phyloP scores from a whole-genome alignment of 2,797 vertebrate species.

The Premnoplex brunnescens region DNA sequence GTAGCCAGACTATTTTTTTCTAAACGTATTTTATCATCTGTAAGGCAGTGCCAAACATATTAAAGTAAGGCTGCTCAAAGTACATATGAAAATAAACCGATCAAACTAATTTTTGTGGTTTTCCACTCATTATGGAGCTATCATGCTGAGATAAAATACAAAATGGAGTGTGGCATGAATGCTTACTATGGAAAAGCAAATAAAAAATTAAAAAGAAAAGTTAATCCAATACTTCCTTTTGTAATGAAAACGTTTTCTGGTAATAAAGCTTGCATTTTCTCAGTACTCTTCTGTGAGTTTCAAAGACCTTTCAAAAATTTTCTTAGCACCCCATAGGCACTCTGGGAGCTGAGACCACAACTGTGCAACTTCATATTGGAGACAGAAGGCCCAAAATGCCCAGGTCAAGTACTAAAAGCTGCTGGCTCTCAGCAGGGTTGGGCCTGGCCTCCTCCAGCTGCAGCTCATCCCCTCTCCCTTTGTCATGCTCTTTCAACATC shows the following conservation, averaged over 20 bases:
- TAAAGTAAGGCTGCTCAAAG: not conserved
- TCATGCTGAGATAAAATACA: not conserved
- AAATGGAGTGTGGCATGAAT: not conserved
- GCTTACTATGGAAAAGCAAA: not conserved
- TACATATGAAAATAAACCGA: not conserved
- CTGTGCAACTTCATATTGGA: not conserved
- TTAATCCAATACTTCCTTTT: not conserved
- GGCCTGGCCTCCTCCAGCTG: not conserved
- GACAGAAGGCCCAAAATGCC: not conserved
- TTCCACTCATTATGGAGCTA: not conserved
- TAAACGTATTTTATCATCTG: not conserved
- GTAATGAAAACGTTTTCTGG: not conserved
- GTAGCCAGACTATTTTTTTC: not conserved
- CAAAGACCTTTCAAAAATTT: not conserved
- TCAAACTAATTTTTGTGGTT: slow-evolving; percentile 27
- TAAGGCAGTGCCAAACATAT: not conserved
- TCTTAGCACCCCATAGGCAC: not conserved
- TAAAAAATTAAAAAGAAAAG: not conserved
- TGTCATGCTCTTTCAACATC: not conserved
- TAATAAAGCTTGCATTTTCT: not conserved
- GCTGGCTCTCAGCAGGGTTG: not conserved
- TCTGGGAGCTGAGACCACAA: not conserved
- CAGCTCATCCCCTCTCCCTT: not conserved
- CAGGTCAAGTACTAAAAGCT: not conserved
- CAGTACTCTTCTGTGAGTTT: not conserved